Evolutionary conservation across 2,113 vertebrate genomes (phyloP), one percentile per base, ranked within the genome.

Genomic region (Porphyrio hochstetteri): DNA sequence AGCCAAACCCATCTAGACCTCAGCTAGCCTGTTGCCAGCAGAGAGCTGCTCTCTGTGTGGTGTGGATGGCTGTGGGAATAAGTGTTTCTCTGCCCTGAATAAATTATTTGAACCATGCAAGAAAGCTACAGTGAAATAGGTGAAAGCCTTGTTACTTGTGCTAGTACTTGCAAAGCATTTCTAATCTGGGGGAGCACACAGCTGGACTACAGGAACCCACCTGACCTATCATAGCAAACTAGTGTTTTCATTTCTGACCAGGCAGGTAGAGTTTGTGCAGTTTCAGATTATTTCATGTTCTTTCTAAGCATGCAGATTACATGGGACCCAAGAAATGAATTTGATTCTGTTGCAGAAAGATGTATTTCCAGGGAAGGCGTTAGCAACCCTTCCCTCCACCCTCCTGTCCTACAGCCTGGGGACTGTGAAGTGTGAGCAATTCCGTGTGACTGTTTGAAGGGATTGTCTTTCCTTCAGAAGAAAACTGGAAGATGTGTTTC

Each of bases 321-420:
- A 4, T 20, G 23, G 10, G 44, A 36, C 9, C 4, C 0, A 0
- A 27, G 50, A 56, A 40, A 27, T 11, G 42, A 2, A 4, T 61
- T 17, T 28, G 59, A 25, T 27, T 63, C 36, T 38, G 16, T 42
- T 13, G 12, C 5, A 5, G 27, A 31, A 74, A 88, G 65, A 4
- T 8, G 15, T 13, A 38, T 80, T 78, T 83, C 17, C 35, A 63
- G 35, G 55, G 17, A 76, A 88, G 31, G 40, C 44, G 42, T n/a
- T 9, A 33, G 13, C 15, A 40, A 79, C 69, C 14, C 28, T 82
- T n/a, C 21, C 36, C n/a, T 9, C 6, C 15, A 13, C 12, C 10
- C 10, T 88, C 20, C 36, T 69, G 29, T 35, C 60, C 8, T 28
- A 35, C 40, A 83, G 59, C 63, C 64, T 31, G 33, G 48, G 16